Conservation (phyloP, 1,140 invertebrate species). For the Rhizoglyphus robini region DNA sequence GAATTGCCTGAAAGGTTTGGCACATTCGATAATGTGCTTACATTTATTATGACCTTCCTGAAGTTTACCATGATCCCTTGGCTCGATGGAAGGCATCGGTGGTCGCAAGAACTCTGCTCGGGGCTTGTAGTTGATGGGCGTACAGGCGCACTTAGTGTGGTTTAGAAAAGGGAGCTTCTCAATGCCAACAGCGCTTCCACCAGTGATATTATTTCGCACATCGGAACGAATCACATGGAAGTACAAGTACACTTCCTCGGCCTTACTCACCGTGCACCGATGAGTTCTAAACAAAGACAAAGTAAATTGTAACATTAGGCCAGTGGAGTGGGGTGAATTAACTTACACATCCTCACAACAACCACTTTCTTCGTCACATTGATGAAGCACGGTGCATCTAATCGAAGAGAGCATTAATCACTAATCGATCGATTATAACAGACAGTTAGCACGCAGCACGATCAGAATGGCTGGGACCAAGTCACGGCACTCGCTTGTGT, state of each 20-base stretch:
- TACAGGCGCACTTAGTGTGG: conserved; percentile 10
- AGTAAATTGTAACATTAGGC: background rate
- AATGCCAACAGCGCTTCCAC: background rate
- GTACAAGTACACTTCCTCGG: background rate
- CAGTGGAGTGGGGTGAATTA: background rate
- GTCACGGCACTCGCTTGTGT: too few species aligned
- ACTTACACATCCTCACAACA: conserved; percentile 17
- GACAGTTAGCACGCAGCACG: too few species aligned
- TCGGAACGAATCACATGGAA: conserved; percentile 5
- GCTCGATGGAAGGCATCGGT: background rate
- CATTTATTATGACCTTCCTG: conserved; percentile 5
- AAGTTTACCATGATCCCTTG: background rate
- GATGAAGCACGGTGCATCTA: conserved; percentile 19
- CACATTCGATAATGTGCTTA: conserved; percentile 1
- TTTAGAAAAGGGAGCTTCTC: background rate
- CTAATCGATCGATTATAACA: background rate
- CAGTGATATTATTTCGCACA: conserved; percentile 2
- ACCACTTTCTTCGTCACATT: conserved; percentile 18
- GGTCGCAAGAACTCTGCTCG: background rate
- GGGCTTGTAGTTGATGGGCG: conserved; percentile 6
- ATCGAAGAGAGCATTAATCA: background rate
- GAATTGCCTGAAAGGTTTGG: background rate
- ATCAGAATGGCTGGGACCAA: too few species aligned
- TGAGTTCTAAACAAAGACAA: conserved; percentile 4
- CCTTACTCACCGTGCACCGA: background rate